A percentile compares a stretch with the other conserved stretches of the same genome.
Conservation (phyloP, 2,113 vertebrate genomes). For the Alces alces region DNA sequence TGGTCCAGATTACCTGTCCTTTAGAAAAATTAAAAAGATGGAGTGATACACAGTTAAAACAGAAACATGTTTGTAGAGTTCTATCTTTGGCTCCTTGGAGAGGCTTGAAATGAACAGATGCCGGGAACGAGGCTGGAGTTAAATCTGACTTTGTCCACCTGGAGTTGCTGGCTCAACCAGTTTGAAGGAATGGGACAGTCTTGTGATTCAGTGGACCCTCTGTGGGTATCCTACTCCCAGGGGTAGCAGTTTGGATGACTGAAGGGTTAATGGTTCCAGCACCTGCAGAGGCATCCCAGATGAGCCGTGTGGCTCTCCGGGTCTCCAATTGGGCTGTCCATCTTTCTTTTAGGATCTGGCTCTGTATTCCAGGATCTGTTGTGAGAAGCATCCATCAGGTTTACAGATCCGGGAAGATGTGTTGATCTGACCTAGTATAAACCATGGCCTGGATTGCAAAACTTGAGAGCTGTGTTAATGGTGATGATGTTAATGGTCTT, state of each 20-base stretch:
- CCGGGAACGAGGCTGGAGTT: neutral
- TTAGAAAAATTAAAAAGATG: neutral
- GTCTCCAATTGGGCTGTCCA: neutral
- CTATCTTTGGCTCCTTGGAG: neutral
- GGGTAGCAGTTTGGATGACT: neutral
- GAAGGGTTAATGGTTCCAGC: fast-evolving
- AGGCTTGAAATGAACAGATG: neutral
- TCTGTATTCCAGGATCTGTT: fast-evolving
- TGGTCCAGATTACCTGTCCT: neutral
- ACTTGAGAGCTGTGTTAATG: neutral
- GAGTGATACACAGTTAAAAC: neutral
- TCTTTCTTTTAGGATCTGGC: neutral
- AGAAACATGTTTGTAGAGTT: neutral
- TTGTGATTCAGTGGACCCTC: neutral
- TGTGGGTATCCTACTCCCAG: fast-evolving
- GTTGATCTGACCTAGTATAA: neutral
- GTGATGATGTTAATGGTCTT: neutral
- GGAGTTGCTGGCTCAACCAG: neutral
- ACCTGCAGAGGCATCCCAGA: neutral
- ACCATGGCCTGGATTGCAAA: neutral
- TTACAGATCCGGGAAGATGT: neutral
- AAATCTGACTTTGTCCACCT: neutral
- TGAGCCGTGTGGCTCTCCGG: fast-evolving
- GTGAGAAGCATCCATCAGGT: neutral
- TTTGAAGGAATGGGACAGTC: neutral